These are phyloP conservation scores for Eubucco bourcierii DNA, from an alignment of 2,113 vertebrate genomes.

Conservation along the genomic window DNA sequence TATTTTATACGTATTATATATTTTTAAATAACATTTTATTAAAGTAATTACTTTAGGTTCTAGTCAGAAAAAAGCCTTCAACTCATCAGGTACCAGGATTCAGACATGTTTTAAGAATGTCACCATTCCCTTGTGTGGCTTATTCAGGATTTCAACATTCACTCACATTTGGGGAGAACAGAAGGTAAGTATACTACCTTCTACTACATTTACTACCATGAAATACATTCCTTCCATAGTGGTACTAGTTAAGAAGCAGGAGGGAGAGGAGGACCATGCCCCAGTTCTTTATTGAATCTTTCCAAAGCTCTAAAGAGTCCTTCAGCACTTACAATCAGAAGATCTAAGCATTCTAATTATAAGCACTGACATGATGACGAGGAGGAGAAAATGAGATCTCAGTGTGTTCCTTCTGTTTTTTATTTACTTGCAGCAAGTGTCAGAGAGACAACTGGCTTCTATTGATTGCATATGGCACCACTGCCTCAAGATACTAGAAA, in stretches of 20 bases:
- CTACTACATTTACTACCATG: accelerated
- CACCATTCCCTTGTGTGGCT: background rate
- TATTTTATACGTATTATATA: background rate
- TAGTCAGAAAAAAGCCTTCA: background rate
- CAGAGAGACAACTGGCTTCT: background rate
- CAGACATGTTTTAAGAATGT: background rate
- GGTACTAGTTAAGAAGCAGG: background rate
- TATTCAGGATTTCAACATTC: background rate
- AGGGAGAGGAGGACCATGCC: background rate
- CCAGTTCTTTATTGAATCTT: background rate
- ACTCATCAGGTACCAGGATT: background rate
- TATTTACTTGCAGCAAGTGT: background rate
- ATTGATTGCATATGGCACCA: background rate
- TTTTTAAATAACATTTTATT: background rate
- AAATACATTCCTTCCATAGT: background rate
- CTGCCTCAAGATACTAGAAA: background rate
- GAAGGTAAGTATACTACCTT: background rate
- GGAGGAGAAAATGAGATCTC: background rate
- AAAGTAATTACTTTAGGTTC: background rate
- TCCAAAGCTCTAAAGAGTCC: background rate
- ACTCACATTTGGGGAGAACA: background rate
- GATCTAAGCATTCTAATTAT: constrained; percentile 17
- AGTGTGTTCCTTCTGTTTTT: background rate
- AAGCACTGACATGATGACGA: background rate
- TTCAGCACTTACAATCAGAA: background rate